Percentiles rank a stretch among this genome's conserved stretches.
Conservation (phyloP, 2,888 invertebrate genomes). For the Drosophila greeni region DNA sequence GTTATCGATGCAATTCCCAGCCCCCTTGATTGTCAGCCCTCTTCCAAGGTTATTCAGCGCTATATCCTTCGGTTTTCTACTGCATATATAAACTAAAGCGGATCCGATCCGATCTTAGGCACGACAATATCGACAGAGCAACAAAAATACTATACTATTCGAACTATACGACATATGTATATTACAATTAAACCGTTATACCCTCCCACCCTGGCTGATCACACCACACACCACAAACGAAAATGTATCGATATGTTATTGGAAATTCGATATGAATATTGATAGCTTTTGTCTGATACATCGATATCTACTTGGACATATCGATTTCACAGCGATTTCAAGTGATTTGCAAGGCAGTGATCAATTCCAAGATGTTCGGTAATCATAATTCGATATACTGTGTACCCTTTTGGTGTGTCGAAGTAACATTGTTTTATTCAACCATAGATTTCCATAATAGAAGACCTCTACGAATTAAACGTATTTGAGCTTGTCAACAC, state of each 20-base stretch:
- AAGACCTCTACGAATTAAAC: not conserved
- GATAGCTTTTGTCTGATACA: not conserved
- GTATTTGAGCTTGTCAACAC: not conserved
- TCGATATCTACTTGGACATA: not conserved
- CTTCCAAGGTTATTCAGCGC: slow-evolving; percentile 24
- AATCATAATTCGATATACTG: not conserved
- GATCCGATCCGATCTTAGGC: slow-evolving; percentile 27
- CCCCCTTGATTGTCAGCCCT: slow-evolving; percentile 15
- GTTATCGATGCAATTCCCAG: slow-evolving; percentile 42
- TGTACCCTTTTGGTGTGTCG: not conserved
- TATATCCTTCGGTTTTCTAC: slow-evolving; percentile 60
- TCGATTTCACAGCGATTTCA: not conserved
- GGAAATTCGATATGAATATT: not conserved
- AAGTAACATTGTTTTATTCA: not conserved
- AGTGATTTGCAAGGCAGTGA: too few relatives aligned
- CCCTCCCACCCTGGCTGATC: slow-evolving; percentile 21
- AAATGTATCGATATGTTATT: not conserved
- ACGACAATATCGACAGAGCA: slow-evolving; percentile 20
- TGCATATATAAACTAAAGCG: slow-evolving; percentile 14
- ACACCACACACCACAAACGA: slow-evolving; percentile 1
- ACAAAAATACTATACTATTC: slow-evolving; percentile 7
- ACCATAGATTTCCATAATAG: not conserved
- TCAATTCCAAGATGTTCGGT: too few relatives aligned
- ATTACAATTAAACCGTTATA: not conserved
- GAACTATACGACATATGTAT: slow-evolving; percentile 2